Conservation (phyloP, 2,888 invertebrate genomes). For the Drosophila longiperda region DNA sequence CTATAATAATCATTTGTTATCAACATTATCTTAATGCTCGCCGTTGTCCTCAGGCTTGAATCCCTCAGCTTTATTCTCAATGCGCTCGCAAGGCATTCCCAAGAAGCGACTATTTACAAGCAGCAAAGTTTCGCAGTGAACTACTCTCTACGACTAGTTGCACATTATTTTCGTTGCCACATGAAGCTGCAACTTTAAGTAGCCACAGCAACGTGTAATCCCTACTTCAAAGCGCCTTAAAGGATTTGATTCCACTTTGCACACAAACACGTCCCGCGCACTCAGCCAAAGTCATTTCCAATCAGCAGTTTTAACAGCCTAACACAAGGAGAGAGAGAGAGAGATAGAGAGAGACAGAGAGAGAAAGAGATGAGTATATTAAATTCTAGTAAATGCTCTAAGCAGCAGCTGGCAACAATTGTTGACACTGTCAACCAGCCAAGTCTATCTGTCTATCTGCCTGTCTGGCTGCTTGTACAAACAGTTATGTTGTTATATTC, state of each 20-base stretch:
- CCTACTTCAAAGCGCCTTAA: constrained; percentile 19
- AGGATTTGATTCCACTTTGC: constrained; percentile 28
- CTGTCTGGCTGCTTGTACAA: constrained; percentile 15
- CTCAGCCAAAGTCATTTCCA: constrained; percentile 67
- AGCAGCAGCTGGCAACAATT: constrained; percentile 37
- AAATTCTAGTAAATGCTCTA: constrained; percentile 45
- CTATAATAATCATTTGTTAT: constrained; percentile 22
- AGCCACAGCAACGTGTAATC: constrained; percentile 41
- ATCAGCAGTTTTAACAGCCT: constrained; percentile 45
- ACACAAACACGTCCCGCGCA: constrained; percentile 27
- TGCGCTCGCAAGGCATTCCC: constrained; percentile 38
- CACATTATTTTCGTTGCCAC: constrained; percentile 53
- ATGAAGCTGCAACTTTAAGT: constrained; percentile 55
- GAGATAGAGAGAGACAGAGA: not conserved
- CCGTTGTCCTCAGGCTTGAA: constrained; percentile 14
- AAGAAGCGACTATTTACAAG: constrained; percentile 10
- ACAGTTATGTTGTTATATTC: constrained; percentile 14
- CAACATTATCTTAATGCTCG: constrained; percentile 30
- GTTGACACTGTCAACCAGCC: constrained; percentile 33
- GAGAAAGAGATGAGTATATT: constrained; percentile 37
- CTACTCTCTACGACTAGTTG: constrained; percentile 26
- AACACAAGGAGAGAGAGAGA: too few relatives aligned
- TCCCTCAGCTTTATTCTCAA: not conserved
- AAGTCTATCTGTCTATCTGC: not conserved
- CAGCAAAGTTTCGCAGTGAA: constrained; percentile 34